These are phyloP conservation scores for Lasioglossum malachurum DNA, from an alignment of 2,888 invertebrate species.

Conservation along the genomic window DNA sequence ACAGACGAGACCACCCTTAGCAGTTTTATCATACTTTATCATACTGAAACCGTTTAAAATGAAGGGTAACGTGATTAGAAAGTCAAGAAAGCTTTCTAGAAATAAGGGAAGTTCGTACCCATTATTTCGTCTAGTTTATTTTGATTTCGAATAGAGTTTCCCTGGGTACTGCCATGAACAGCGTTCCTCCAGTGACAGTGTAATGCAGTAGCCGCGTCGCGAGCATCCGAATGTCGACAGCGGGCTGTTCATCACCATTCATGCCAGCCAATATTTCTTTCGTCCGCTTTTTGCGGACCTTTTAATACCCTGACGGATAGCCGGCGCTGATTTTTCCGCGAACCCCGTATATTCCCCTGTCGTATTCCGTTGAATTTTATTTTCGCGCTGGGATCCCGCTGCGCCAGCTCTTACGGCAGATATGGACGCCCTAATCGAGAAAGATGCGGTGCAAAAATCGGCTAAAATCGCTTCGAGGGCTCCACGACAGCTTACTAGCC, in stretches of 20 bases:
- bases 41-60: neutral
- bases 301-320: slow-evolving; percentile 67
- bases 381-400: slow-evolving; percentile 28
- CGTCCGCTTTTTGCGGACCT: slow-evolving; percentile 55
- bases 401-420: slow-evolving; percentile 1
- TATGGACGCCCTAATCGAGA: neutral
- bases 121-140: neutral
- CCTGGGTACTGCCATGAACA: neutral
- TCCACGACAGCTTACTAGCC: neutral
- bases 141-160: neutral
- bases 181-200: slow-evolving; percentile 31
- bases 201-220: slow-evolving; percentile 31
- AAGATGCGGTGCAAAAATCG: neutral
- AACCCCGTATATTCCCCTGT: slow-evolving; percentile 40
- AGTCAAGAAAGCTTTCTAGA: neutral
- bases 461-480: neutral
- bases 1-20: too few relatives aligned
- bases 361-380: slow-evolving; percentile 39
- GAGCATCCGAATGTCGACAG: slow-evolving; percentile 46
- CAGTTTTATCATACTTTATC: too few relatives aligned
- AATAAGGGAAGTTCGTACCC: neutral
- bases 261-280: slow-evolving; percentile 62
- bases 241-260: slow-evolving; percentile 60
- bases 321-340: slow-evolving; percentile 50
- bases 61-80: neutral